Percentiles rank a stretch among this genome's conserved stretches.
Evolutionary conservation across 35 echinoderm and acorn worm species (phyloP).

Genomic region (Amphiura filiformis): DNA sequence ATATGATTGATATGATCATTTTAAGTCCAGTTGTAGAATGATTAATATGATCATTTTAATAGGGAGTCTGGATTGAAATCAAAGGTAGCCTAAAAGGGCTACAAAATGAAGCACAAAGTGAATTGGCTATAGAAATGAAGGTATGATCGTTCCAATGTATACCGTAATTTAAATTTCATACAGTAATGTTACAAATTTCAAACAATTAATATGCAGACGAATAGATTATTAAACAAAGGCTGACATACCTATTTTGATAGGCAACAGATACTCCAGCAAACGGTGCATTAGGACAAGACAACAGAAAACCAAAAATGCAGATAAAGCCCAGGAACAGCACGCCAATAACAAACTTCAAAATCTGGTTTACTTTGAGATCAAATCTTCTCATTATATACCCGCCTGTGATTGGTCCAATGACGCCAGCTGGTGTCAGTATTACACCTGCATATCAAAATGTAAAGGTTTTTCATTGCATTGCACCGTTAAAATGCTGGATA

Average conservation of each 20-base stretch:
- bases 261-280: slow-evolving; percentile 81
- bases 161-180: too few relatives aligned
- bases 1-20: too few relatives aligned
- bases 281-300: slow-evolving; percentile 51
- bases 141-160: too few relatives aligned
- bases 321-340: slow-evolving; percentile 29
- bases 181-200: too few relatives aligned
- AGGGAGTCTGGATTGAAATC: too few relatives aligned
- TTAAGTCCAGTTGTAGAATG: too few relatives aligned
- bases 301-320: slow-evolving; percentile 35
- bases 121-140: too few relatives aligned
- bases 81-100: too few relatives aligned
- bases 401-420: slow-evolving; percentile 62
- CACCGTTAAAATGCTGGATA: background rate
- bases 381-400: slow-evolving; percentile 71
- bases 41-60: too few relatives aligned
- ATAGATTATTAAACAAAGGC: too few relatives aligned
- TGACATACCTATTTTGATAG: slow-evolving; percentile 81
- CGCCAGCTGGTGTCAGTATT: slow-evolving; percentile 69
- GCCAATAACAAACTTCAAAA: slow-evolving; percentile 46
- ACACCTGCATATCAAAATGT: slow-evolving; percentile 38
- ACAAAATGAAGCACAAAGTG: too few relatives aligned
- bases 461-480: background rate
- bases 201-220: too few relatives aligned
- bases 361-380: slow-evolving; percentile 55